Base-by-base conservation (phyloP, 2,888 invertebrate species). In the Agelastica alni region DNA sequence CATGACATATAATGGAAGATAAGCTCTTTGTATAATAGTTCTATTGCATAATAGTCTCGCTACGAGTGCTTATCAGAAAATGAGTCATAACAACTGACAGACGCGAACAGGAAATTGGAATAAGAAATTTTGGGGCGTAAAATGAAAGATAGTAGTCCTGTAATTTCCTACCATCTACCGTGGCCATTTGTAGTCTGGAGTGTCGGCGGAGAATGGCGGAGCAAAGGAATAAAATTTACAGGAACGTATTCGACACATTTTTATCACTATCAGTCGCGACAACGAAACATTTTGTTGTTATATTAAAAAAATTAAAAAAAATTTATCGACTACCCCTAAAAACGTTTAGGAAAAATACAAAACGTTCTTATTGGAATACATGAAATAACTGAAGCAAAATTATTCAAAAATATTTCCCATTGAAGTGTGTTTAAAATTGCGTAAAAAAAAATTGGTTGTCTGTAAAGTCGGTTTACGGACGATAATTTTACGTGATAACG, bases 91-190 rank as follows among this genome's bases (percentile, higher is more conserved):
- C 83, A 83, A 84, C 84, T 77, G 77, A 76, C 77, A 77, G 77
- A 77, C 77, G 77, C 77, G 76, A 77, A 77, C 75, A 73, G 77
- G 85, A 85, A 85, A 85, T 85, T 85, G 85, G 85, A 85, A 85
- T 85, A 85, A 85, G 85, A 85, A 85, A 85, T 85, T 85, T 85
- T 84, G 82, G 84, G 84, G 84, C 84, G 85, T 85, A 85, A 85
- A 85, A 85, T 85, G 85, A 84, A 85, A 85, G 85, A 85, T 85
- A 85, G 85, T 83, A 83, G 84, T 82, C 82, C 83, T 80, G 84
- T 85, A 85, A 85, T 85, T 85, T 85, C 85, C 84, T 84, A 82
- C 72, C 72, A 73, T 73, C 71, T 60, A 65, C 67, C 62, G 61
- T 63, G 68, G 64, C 63, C 70, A 71, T 70, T 70, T 69, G 68